These are phyloP conservation scores for Drosophila cognata DNA, from an alignment of 2,888 invertebrate genomes.

Conservation along the genomic window DNA sequence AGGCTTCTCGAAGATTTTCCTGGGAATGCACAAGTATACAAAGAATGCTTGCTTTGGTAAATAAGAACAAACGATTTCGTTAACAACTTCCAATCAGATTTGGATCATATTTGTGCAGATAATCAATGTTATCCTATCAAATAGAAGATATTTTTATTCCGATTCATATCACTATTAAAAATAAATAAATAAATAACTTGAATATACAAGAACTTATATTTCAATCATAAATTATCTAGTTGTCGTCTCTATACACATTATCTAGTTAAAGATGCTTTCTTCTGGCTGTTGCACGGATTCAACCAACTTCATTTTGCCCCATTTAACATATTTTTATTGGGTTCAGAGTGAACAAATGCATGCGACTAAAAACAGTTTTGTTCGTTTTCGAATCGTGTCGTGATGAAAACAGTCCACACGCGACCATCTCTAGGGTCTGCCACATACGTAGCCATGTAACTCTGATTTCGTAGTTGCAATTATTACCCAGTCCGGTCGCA, in stretches of 20 bases:
- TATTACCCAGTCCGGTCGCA: slow-evolving; percentile 65
- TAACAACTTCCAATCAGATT: background rate
- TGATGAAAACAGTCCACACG: slow-evolving; percentile 3
- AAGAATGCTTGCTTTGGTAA: background rate
- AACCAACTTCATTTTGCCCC: background rate
- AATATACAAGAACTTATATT: background rate
- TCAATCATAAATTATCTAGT: background rate
- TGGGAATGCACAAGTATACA: background rate
- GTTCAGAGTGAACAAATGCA: background rate
- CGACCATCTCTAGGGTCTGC: slow-evolving; percentile 23
- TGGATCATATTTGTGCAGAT: background rate
- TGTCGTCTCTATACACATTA: background rate
- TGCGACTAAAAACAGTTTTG: background rate
- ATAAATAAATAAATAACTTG: no score
- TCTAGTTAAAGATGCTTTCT: no score
- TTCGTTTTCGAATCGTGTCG: background rate
- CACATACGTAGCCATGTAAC: slow-evolving; percentile 10
- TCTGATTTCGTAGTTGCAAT: slow-evolving; percentile 70
- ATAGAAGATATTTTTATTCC: background rate
- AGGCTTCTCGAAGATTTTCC: background rate
- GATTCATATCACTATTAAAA: background rate
- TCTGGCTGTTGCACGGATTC: background rate
- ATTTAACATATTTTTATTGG: background rate
- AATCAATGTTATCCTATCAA: background rate
- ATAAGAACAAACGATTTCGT: background rate